Evolutionary conservation across 1,140 invertebrate genomes (phyloP).

Genomic region (Adoxophyes honmai): DNA sequence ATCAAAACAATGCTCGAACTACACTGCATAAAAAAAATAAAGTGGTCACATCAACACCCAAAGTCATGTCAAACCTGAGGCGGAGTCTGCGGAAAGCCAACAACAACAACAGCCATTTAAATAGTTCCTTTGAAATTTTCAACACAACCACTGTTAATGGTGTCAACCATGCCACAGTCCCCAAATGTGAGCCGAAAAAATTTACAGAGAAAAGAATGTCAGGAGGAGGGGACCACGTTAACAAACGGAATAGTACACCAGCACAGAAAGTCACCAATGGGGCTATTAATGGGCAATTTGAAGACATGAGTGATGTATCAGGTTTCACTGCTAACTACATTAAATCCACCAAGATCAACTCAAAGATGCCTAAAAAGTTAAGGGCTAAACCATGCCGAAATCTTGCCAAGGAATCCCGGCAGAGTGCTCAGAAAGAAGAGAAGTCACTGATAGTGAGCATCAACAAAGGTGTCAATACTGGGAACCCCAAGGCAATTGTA

Average conservation of each 20-base stretch:
- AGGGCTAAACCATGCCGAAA: constrained; percentile 43
- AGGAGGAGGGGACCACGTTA: constrained; percentile 24
- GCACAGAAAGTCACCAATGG: constrained; percentile 12
- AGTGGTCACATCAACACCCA: constrained; percentile 58
- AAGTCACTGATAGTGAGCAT: constrained; percentile 49
- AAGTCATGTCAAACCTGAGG: constrained; percentile 38
- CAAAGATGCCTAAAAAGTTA: constrained; percentile 49
- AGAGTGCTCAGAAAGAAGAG: constrained; percentile 29
- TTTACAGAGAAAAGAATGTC: constrained; percentile 18
- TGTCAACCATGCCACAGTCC: constrained; percentile 15
- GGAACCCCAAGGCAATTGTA: constrained; percentile 23
- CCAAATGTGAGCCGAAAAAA: constrained; percentile 21
- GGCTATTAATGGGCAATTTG: constrained; percentile 51
- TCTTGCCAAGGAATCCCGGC: constrained; percentile 43
- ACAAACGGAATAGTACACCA: constrained; percentile 33
- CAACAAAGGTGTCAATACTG: constrained; percentile 54
- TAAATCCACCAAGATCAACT: constrained; percentile 53
- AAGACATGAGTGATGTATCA: constrained; percentile 67
- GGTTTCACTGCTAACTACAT: constrained; percentile 71
- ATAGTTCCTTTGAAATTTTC: constrained; percentile 48
- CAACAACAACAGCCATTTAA: constrained; percentile 43
- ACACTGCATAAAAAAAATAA: constrained; percentile 51
- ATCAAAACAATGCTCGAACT: constrained; percentile 38
- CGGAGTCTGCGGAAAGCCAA: constrained; percentile 49
- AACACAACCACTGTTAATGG: constrained; percentile 37